phyloP scores from a whole-genome alignment of 2,797 vertebrate species.

The Tragopan temminckii region DNA sequence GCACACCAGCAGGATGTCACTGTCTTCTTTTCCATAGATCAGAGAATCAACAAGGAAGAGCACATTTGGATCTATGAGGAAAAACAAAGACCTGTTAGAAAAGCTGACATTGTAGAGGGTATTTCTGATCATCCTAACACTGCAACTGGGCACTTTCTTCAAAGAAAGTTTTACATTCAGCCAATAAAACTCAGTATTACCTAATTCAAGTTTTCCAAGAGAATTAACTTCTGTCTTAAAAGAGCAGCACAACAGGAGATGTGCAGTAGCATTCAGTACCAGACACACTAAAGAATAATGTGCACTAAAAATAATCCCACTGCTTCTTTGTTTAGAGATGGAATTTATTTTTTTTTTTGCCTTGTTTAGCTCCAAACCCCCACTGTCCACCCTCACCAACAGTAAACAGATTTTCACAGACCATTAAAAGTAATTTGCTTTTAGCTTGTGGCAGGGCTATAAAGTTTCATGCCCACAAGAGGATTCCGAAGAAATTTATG shows the following conservation, averaged over 20 bases:
- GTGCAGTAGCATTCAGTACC: neutral
- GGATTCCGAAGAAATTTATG: constrained; percentile 61
- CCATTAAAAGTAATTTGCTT: constrained; percentile 40
- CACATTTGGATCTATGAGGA: constrained; percentile 87
- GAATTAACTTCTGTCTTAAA: neutral
- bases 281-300: neutral
- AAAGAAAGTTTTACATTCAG: neutral
- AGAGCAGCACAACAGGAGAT: neutral
- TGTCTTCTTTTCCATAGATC: constrained; percentile 84
- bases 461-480: constrained; percentile 16
- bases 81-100: constrained; percentile 23
- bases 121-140: neutral
- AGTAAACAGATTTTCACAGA: constrained; percentile 49
- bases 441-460: constrained; percentile 5
- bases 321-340: constrained; percentile 1
- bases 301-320: constrained; percentile 26
- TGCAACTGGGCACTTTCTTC: neutral
- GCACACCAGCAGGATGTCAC: constrained; percentile 86
- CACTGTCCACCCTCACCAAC: neutral
- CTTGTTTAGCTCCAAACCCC: constrained; percentile 23
- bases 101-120: neutral
- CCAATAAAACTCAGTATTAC: neutral
- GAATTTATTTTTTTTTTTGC: neutral
- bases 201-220: neutral
- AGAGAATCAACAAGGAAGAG: constrained; percentile 88